These are phyloP conservation scores for Ophioninae sp. DNA, from an alignment of 2,888 invertebrate genomes.

Conservation along the genomic window DNA sequence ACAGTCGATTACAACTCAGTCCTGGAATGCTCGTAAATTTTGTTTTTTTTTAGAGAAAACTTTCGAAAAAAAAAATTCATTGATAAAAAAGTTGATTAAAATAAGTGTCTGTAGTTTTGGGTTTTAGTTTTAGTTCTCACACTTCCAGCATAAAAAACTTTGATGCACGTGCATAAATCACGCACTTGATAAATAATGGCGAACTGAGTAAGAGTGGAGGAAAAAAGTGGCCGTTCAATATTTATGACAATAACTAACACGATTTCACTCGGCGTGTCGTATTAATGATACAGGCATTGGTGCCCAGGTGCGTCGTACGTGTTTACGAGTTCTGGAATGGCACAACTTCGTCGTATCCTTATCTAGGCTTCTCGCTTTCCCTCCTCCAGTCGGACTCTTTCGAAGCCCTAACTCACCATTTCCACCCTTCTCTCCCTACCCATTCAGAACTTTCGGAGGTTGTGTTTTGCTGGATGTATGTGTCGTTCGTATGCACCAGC, in stretches of 20 bases:
- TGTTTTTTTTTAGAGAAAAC: not conserved
- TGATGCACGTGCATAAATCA: constrained; percentile 10
- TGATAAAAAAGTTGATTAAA: no score
- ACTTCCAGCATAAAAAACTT: not conserved
- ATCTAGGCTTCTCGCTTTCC: constrained; percentile 39
- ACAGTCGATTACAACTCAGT: not conserved
- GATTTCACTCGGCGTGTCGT: constrained; percentile 68
- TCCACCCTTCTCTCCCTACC: constrained; percentile 47
- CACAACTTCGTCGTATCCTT: constrained; percentile 60
- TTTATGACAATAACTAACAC: constrained; percentile 72
- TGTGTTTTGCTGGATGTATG: constrained; percentile 72
- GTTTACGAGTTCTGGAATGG: constrained; percentile 77
- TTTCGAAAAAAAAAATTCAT: not conserved
- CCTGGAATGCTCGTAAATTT: not conserved
- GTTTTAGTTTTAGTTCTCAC: not conserved
- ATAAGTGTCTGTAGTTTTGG: not conserved
- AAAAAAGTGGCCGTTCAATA: constrained; percentile 67
- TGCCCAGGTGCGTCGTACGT: constrained; percentile 77
- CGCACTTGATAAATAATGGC: constrained; percentile 10
- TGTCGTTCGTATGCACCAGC: constrained; percentile 69
- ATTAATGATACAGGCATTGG: constrained; percentile 76
- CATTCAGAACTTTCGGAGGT: constrained; percentile 71
- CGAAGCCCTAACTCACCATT: constrained; percentile 19
- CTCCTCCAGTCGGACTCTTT: constrained; percentile 22
- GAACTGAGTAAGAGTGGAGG: constrained; percentile 14